These are phyloP conservation scores for Patella pellucida DNA, from an alignment of 2,888 invertebrate species.

Conservation along the genomic window DNA sequence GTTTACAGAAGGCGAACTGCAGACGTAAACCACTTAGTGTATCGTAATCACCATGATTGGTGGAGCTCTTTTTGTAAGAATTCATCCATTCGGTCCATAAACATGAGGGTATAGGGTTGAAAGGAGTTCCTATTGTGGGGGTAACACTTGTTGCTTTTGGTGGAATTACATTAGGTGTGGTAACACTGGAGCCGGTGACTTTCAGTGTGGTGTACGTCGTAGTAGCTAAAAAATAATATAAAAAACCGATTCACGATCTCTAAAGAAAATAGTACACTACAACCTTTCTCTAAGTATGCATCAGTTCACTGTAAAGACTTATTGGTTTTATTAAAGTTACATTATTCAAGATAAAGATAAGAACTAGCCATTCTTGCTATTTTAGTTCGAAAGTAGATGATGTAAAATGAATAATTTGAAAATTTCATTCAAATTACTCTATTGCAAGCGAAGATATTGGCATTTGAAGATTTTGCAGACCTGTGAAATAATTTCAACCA, in stretches of 20 bases:
- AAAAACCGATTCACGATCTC: neutral
- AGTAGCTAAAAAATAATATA: neutral
- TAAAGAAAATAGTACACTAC: neutral
- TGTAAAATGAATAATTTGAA: no score
- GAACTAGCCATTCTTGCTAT: no score
- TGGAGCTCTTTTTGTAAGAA: constrained; percentile 58
- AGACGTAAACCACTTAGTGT: constrained; percentile 47
- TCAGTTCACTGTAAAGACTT: no score
- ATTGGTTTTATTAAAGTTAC: no score
- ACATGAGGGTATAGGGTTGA: constrained; percentile 18
- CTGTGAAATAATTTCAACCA: no score
- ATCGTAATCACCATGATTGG: constrained; percentile 63
- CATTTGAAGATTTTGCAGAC: no score
- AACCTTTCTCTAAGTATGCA: no score
- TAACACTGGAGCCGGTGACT: neutral
- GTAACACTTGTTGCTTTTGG: neutral
- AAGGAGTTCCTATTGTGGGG: constrained; percentile 25
- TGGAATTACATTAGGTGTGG: neutral
- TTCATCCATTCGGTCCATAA: constrained; percentile 86
- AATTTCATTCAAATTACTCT: no score
- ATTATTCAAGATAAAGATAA: no score
- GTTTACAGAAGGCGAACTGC: constrained; percentile 55
- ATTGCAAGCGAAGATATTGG: no score
- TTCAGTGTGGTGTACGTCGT: no score
- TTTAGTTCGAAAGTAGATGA: no score